Evolutionary conservation across 1,140 invertebrate species (phyloP), one percentile per base, ranked within the genome.

Genomic region (Phymorhynchus buccinoides): DNA sequence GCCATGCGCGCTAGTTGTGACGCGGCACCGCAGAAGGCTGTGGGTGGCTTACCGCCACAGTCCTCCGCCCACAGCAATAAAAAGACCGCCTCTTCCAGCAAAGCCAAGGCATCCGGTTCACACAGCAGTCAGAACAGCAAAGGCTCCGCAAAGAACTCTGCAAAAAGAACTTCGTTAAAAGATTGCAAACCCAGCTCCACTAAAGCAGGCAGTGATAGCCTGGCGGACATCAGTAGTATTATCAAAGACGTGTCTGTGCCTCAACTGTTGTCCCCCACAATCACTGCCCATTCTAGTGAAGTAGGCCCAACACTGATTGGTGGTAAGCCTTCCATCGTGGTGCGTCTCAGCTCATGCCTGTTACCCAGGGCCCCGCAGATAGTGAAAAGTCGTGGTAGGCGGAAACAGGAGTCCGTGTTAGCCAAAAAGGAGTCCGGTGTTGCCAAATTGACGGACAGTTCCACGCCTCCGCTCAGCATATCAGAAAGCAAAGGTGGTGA

Each of bases 291-390:
- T 37, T 4, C 37, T 41, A 42, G 22, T 12, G 35, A 62, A 27
- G 35, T n/a, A 7, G 16, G 27, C 22, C 81, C 81, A 22, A 42
- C 81, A 41, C n/a, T 39, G 27, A 71, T 66, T 3, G 71, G 81
- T 71, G 81, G 81, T 56, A 83, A 83, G 39, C 81, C 81, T 16
- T 83, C 81, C 3, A 83, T 83, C 18, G 39, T 83, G 6, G 81
- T 83, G 35, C 56, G 81, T 14, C 22, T 83, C n/a, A 18, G 12
- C 39, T 27, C 44, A 2, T n/a, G 3, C n/a, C 27, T n/a, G n/a
- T 14, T 79, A 32, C 6, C 3, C 42, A 52, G 37, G 14, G 16
- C 73, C 6, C 73, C 73, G 30, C 9, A 18, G 37, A 2, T 16
- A 41, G 14, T 27, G 18, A 62, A 18, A 14, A 14, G 48, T 52